A percentile compares a stretch with the other conserved stretches of the same genome.
phyloP scores from a whole-genome alignment of 2,888 invertebrate species.

The Epinotia brunnichana region DNA sequence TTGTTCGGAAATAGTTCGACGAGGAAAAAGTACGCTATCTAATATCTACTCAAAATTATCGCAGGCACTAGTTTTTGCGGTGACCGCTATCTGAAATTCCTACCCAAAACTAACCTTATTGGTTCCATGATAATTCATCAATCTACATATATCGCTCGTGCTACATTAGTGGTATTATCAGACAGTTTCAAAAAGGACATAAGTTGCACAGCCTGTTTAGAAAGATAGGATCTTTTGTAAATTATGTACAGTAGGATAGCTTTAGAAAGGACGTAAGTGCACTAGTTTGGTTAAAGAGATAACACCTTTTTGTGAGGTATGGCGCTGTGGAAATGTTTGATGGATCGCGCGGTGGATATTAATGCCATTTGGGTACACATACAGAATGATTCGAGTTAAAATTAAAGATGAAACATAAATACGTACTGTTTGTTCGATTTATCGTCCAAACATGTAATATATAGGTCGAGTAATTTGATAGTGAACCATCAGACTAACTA shows the following conservation, averaged over 20 bases:
- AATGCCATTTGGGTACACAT: conserved; percentile 49
- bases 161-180: neutral
- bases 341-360: conserved; percentile 54
- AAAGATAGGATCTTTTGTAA: neutral
- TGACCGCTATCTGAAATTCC: too few relatives aligned
- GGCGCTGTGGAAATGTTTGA: conserved; percentile 49
- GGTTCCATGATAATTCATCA: neutral
- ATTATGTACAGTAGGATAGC: neutral
- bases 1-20: too few relatives aligned
- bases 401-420: too few relatives aligned
- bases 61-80: too few relatives aligned
- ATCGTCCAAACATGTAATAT: too few relatives aligned
- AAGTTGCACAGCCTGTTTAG: neutral
- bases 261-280: neutral
- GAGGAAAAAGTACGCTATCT: too few relatives aligned
- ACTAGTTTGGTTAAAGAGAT: neutral
- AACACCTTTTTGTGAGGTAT: conserved; percentile 8
- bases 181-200: neutral
- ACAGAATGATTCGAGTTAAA: conserved; percentile 51
- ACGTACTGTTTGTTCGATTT: too few relatives aligned
- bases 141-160: neutral
- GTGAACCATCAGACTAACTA: too few relatives aligned
- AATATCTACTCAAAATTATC: too few relatives aligned
- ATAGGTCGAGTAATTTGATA: too few relatives aligned
- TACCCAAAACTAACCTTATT: too few relatives aligned